Base-by-base conservation (phyloP, 1,140 invertebrate species). In the Arion vulgaris region DNA sequence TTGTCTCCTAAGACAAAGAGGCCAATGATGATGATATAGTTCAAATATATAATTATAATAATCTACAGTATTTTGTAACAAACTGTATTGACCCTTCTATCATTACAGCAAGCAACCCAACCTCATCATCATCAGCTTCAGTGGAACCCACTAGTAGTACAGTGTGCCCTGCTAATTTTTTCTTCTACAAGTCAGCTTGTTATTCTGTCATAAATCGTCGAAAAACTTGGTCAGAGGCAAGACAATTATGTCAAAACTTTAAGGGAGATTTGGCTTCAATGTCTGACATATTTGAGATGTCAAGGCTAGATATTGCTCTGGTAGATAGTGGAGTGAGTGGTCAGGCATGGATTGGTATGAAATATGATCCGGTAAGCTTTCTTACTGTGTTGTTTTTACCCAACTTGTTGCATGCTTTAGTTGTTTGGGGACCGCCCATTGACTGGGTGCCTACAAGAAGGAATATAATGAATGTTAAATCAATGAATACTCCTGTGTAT, bases 211-310 rank as follows among this genome's bases (percentile, higher is more conserved):
- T 80, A 17, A 80, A 45, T 32, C 5, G 28, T 23, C 26, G 7
- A 1, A 69, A 41, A n/a, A 49, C 66, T 11, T 80, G 78, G 78
- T 19, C 66, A 28, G 62, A 69, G 11, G 78, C 78, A 1, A 69
- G 78, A 49, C 49, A 36, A 41, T 13, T n/a, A 19, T 80, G 78
- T 32, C 78, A 80, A 38, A 9, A 26, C 19, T 49, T 69, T 28
- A 57, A 28, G n/a, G 78, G 32, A 71, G 78, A 80, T 39, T 45
- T 80, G 66, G 66, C 78, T 36, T 80, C 78, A 34, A 57, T 28
- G 0, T 45, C 68, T 19, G 78, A 80, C 45, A 51, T 71, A 0
- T 80, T 71, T 80, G 78, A 80, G 23, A 38, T 71, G 15, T 66
- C 78, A 41, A 80, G 39, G 51, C 32, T 80, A 32, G 66, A 80